Evolutionary conservation across 2,113 vertebrate genomes (phyloP).

Genomic region (Ramphastos sulfuratus): DNA sequence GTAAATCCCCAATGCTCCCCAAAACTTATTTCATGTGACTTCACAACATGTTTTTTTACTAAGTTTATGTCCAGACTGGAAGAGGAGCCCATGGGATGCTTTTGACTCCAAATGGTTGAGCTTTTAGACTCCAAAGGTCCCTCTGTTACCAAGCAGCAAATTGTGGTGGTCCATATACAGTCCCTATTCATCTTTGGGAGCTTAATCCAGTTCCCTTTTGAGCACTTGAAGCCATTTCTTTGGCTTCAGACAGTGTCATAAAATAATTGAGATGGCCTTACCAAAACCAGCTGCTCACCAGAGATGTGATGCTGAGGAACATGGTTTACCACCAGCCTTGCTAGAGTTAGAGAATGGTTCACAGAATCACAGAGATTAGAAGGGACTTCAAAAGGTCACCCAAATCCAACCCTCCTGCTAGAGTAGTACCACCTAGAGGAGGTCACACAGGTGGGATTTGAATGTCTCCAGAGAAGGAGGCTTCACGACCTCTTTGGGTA

Average conservation of each 20-base stretch:
- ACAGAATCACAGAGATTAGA: too few relatives aligned
- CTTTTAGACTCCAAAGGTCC: fast-evolving
- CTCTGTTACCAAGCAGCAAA: not conserved
- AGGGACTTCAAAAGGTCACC: too few relatives aligned
- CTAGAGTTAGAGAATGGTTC: too few relatives aligned
- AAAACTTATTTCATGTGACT: fast-evolving
- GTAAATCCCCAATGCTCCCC: fast-evolving
- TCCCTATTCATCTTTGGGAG: fast-evolving
- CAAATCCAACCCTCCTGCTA: too few relatives aligned
- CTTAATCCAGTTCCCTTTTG: fast-evolving
- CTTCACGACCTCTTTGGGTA: too few relatives aligned
- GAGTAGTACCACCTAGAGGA: too few relatives aligned
- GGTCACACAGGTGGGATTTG: too few relatives aligned
- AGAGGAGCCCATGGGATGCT: not conserved
- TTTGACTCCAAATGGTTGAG: fast-evolving
- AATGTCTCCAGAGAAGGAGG: too few relatives aligned
- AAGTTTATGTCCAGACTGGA: not conserved
- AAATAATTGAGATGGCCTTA: fast-evolving
- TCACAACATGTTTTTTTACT: fast-evolving
- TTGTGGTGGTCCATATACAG: fast-evolving
- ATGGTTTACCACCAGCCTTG: too few relatives aligned
- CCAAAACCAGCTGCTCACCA: not conserved
- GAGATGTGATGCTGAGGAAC: too few relatives aligned
- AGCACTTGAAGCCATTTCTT: not conserved
- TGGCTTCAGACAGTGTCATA: fast-evolving